Conservation (phyloP, 2,888 invertebrate species). For the Epinotia ramella region DNA sequence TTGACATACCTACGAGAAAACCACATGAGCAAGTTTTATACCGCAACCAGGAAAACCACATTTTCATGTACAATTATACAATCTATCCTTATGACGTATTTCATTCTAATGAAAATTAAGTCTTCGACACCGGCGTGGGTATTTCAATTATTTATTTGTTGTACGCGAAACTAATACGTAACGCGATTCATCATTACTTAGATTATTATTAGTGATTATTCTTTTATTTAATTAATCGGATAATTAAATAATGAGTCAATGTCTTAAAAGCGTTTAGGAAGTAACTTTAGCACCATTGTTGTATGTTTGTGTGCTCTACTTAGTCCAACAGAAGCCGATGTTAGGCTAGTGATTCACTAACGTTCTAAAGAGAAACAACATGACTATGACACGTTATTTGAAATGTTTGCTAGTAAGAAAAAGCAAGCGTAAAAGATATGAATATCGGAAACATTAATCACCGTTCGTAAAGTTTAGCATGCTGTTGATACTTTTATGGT, state of each 20-base stretch:
- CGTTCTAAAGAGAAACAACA: too few species aligned
- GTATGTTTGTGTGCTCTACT: too few species aligned
- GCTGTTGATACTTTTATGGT: too few species aligned
- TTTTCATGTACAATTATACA: background rate
- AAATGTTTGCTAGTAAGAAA: too few species aligned
- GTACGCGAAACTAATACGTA: background rate
- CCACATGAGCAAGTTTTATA: slow-evolving; percentile 15
- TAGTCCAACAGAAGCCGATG: too few species aligned
- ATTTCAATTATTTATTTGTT: background rate
- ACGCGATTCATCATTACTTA: background rate
- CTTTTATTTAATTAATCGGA: background rate
- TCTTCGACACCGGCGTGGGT: background rate
- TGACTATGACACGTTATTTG: too few species aligned
- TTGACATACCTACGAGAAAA: background rate
- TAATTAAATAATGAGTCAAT: background rate
- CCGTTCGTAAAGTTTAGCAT: too few species aligned
- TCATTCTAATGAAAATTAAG: background rate
- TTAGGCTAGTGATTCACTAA: too few species aligned
- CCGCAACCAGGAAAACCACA: slow-evolving; percentile 16
- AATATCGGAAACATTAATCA: too few species aligned
- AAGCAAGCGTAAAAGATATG: too few species aligned
- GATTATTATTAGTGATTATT: background rate
- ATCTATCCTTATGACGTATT: background rate
- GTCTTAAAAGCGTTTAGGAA: background rate
- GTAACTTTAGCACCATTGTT: too few species aligned